Evolutionary conservation across 1,140 invertebrate genomes (phyloP), one percentile per base, ranked within the genome.

Genomic region (Hestina assimilis): DNA sequence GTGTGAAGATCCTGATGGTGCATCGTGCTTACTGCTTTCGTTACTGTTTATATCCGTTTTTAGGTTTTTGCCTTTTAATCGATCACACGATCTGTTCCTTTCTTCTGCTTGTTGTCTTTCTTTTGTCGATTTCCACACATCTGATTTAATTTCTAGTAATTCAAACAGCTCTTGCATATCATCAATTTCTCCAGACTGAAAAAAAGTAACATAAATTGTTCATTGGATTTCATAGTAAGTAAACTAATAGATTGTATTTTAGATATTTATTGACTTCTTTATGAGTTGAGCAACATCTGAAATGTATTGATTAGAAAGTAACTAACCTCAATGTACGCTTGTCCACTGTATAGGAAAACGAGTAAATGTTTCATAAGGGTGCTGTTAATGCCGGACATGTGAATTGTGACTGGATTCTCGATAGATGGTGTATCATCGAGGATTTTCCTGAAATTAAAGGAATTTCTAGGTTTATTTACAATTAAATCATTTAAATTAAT

Each of bases 331-430:
- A 95, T 93, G 55, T 93, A 93, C 61, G 94, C 94, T 86, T 96
- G 94, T 48, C 95, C 95, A 59, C 95, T 95, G 74, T 96, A 96
- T 40, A 96, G 85, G 77, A 96, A 96, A 72, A 95, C 93, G 59
- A 96, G 90, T 42, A 96, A 90, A 76, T 94, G 93, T 80, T 92
- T 91, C 81, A 96, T 92, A 72, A 95, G 93, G 29, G 90, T 91
- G 62, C 92, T 93, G 77, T 91, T 92, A 26, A 96, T 93, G 58
- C 95, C 95, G 4, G 95, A 95, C 69, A 96, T 92, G 75, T 95
- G 94, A 46, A 96, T 93, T 26, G 94, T 94, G 83, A 93, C 91
- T 67, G 91, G 88, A 84, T 92, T 89, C 83, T 94, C 91, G 82
- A 92, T 89, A 65, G 92, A 87, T 76, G 93, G 91, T 70, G 92